These are phyloP conservation scores for Calameuta idolon DNA, from an alignment of 2,888 invertebrate genomes.

Conservation along the genomic window DNA sequence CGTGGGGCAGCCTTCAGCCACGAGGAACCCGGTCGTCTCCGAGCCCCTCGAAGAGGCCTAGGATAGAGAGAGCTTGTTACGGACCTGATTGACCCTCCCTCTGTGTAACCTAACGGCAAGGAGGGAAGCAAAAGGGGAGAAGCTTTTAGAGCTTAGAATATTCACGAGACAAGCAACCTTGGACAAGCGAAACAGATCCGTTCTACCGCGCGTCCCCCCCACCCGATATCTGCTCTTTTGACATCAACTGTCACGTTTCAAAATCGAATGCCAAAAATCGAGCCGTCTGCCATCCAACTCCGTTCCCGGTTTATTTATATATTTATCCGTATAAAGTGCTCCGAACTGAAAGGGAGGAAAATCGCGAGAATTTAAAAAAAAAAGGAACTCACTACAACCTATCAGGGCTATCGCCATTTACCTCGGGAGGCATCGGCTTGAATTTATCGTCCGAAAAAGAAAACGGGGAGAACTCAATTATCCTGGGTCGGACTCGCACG, in stretches of 20 bases:
- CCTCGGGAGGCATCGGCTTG: not conserved
- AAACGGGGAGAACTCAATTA: not conserved
- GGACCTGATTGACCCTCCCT: constrained; percentile 66
- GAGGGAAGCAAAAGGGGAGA: constrained; percentile 45
- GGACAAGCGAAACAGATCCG: constrained; percentile 52
- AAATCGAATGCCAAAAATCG: not conserved
- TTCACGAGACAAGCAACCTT: constrained; percentile 58
- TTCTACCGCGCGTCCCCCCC: constrained; percentile 13
- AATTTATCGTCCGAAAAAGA: not conserved
- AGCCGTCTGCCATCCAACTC: not conserved
- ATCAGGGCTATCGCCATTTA: not conserved
- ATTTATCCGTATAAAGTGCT: not conserved
- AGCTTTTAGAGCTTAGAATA: constrained; percentile 67
- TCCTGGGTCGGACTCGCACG: not conserved
- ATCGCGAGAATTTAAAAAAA: not conserved
- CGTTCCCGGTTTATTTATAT: not conserved
- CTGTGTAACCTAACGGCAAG: constrained; percentile 44
- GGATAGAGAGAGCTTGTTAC: constrained; percentile 58
- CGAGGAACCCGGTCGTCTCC: not conserved
- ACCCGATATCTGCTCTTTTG: constrained; percentile 27
- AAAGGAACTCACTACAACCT: not conserved
- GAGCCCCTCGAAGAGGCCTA: constrained; percentile 16
- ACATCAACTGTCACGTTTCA: constrained; percentile 20
- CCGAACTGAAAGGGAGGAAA: not conserved
- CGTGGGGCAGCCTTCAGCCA: not conserved